Evolutionary conservation across 2,888 invertebrate species (phyloP), one percentile per base, ranked within the genome.

Genomic region (Helobdella robusta): DNA sequence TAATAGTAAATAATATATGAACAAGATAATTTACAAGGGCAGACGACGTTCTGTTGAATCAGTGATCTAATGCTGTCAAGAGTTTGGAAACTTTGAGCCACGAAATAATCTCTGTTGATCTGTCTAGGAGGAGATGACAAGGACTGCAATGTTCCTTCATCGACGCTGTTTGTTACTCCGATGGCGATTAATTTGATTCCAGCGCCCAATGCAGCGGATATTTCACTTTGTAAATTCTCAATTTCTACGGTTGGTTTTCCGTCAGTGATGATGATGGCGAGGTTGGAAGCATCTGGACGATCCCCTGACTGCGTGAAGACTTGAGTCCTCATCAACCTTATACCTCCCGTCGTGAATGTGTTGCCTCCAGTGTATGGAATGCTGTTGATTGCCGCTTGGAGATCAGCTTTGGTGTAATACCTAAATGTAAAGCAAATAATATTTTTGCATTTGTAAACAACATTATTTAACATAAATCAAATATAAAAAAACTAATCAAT

Each of bases 251-350:
- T 56, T 1, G 56, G 56, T 20, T 28, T 5, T 4, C 56, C 56
- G 32, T 56, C 56, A 1, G 56, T 56, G 25, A 56, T 56, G 5
- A 56, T 56, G 25, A 56, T 56, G 15, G 30, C 56, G n/a, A 56
- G n/a, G 56, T 56, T 32, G 25, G 28, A 30, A 30, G 11, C 20
- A 30, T 20, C 56, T 4, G 1, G 30, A 30, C 56, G 28, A 32
- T 56, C 28, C 66, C 66, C 28, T 58, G 67, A 3, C 60, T 68
- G 0, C n/a, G n/a, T 28, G 11, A 56, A 56, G 6, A 56, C 56
- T 32, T 30, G 35, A 15, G 63, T 63, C 32, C 52, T 23, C 52
- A 50, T 40, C 11, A 56, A 28, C 8, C n/a, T 30, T n/a, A 62
- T 20, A 40, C 44, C 44, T 20, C 23, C 34, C 23, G 59, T 34